Conservation (phyloP, 1,140 invertebrate genomes). For the Gryon sp. region DNA sequence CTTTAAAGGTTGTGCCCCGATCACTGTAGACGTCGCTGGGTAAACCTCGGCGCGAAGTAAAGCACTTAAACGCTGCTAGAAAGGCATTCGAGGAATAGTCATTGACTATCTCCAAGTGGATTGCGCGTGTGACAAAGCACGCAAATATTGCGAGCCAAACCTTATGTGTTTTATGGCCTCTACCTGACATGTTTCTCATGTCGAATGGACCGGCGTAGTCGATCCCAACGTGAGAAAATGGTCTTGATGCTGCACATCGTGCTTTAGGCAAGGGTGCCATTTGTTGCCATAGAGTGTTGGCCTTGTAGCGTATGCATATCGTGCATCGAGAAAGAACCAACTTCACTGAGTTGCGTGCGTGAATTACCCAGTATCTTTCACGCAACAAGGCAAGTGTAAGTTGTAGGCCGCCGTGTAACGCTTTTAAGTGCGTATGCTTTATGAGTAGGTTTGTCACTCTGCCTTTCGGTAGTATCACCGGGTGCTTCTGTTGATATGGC, state of each 20-base stretch:
- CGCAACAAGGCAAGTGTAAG: background rate
- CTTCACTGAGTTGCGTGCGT: background rate
- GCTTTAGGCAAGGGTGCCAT: slow-evolving; percentile 1
- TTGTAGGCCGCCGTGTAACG: background rate
- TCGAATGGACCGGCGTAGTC: slow-evolving; percentile 41
- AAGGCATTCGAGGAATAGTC: no score
- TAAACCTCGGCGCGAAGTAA: no score
- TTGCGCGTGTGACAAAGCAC: background rate
- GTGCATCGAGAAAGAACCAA: background rate
- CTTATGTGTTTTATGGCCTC: background rate
- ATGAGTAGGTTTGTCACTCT: background rate
- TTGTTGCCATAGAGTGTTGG: background rate
- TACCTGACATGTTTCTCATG: background rate
- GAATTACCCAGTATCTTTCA: background rate
- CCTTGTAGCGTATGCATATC: background rate
- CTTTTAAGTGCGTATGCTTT: background rate
- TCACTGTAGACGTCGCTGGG: no score
- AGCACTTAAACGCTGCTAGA: no score
- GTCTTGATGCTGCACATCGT: slow-evolving; percentile 10
- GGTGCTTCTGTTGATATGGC: background rate
- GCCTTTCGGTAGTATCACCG: background rate
- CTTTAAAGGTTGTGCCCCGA: no score
- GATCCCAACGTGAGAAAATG: slow-evolving; percentile 45
- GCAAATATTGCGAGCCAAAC: slow-evolving; percentile 4
- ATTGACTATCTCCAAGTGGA: slow-evolving; percentile 24